Conservation (phyloP, 2,888 invertebrate species). For the Scaptomyza parva region DNA sequence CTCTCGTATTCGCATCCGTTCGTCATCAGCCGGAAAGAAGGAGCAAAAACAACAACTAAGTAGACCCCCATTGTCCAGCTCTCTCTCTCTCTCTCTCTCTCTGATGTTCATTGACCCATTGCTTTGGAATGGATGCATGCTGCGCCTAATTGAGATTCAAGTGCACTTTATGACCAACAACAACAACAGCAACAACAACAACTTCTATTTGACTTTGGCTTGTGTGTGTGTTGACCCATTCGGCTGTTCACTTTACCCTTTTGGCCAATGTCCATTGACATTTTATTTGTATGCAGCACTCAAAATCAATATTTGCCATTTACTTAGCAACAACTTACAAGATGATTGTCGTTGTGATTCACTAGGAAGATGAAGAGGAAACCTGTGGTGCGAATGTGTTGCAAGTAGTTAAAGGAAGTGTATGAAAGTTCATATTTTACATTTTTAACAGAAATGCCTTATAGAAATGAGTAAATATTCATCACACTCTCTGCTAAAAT, state of each 20-base stretch:
- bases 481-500: not conserved
- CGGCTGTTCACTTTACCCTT: constrained; percentile 50
- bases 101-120: constrained; percentile 60
- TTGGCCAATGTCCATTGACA: constrained; percentile 31
- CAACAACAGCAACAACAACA: constrained; percentile 17
- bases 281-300: constrained; percentile 34
- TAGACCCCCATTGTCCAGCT: constrained; percentile 20
- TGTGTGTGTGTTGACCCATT: constrained; percentile 26
- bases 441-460: too few relatives aligned
- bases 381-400: not conserved
- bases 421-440: too few relatives aligned
- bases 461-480: too few relatives aligned
- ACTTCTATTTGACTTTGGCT: constrained; percentile 6
- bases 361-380: not conserved
- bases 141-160: constrained; percentile 74
- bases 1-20: constrained; percentile 44
- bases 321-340: constrained; percentile 8
- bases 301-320: constrained; percentile 63
- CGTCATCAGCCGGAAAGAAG: constrained; percentile 40
- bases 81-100: too few relatives aligned
- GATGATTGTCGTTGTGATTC: not conserved
- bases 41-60: constrained; percentile 20
- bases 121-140: constrained; percentile 30
- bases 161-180: constrained; percentile 52
- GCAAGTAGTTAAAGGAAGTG: too few relatives aligned